These are phyloP conservation scores for Shargacucullia verbasci DNA, from an alignment of 2,888 invertebrate species.

Conservation along the genomic window DNA sequence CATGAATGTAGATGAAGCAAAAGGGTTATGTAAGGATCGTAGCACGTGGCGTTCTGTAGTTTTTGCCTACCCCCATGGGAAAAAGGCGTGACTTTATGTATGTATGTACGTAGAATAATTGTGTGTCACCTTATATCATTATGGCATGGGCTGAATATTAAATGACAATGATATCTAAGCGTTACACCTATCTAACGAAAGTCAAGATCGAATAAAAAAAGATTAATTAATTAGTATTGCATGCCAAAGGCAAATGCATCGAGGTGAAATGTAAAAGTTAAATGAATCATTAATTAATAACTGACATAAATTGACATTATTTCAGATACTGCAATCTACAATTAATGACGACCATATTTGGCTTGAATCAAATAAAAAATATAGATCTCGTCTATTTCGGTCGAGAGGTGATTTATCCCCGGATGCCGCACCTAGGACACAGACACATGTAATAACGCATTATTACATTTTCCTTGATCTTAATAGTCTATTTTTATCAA, in stretches of 20 bases:
- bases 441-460: constrained; percentile 32
- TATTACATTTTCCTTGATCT: constrained; percentile 56
- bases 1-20: too few species aligned
- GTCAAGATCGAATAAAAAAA: too few species aligned
- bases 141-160: too few species aligned
- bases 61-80: too few species aligned
- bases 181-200: too few species aligned
- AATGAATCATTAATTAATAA: constrained; percentile 39
- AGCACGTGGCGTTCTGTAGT: too few species aligned
- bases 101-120: too few species aligned
- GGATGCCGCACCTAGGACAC: constrained; percentile 54
- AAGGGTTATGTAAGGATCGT: too few species aligned
- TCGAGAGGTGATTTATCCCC: constrained; percentile 46
- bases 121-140: too few species aligned
- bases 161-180: too few species aligned
- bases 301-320: constrained; percentile 33
- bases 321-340: constrained; percentile 36
- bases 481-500: constrained; percentile 46
- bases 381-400: constrained; percentile 33
- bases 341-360: constrained; percentile 49
- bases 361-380: constrained; percentile 42
- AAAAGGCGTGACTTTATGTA: too few species aligned
- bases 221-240: too few species aligned
- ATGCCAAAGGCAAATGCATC: not conserved
- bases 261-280: constrained; percentile 8